phyloP scores from a whole-genome alignment of 2,797 vertebrate species.

The Spea hammondii region DNA sequence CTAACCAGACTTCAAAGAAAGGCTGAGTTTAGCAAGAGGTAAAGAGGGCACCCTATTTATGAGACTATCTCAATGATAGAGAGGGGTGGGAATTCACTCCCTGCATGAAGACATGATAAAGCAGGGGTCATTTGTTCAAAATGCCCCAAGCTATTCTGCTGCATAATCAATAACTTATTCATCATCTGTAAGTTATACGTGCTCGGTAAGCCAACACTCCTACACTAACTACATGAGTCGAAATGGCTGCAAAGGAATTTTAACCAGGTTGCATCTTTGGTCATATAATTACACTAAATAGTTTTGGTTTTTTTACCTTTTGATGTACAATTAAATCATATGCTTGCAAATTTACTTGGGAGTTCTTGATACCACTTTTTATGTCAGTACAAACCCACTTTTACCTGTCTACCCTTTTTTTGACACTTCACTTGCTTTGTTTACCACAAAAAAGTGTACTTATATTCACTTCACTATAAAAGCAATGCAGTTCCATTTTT shows the following conservation, averaged over 20 bases:
- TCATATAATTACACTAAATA: no score
- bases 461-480: no score
- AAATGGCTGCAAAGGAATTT: not conserved
- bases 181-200: conserved; percentile 27
- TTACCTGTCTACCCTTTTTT: no score
- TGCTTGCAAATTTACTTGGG: no score
- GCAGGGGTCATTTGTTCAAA: conserved; percentile 37
- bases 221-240: conserved; percentile 1
- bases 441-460: no score
- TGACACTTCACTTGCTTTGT: no score
- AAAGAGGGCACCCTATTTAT: conserved; percentile 28
- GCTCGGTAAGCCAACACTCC: conserved; percentile 1
- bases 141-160: conserved; percentile 23
- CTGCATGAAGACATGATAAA: conserved; percentile 24
- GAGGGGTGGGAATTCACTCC: conserved; percentile 31
- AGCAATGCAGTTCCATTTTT: no score
- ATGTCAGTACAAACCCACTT: no score
- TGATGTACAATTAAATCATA: no score
- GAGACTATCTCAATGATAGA: conserved; percentile 17
- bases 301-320: no score
- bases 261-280: not conserved
- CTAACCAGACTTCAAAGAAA: conserved; percentile 42
- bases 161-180: conserved; percentile 38
- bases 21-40: conserved; percentile 37
- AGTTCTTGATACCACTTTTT: no score